phyloP scores from a whole-genome alignment of 2,888 invertebrate species.

The Copidosoma aretas region DNA sequence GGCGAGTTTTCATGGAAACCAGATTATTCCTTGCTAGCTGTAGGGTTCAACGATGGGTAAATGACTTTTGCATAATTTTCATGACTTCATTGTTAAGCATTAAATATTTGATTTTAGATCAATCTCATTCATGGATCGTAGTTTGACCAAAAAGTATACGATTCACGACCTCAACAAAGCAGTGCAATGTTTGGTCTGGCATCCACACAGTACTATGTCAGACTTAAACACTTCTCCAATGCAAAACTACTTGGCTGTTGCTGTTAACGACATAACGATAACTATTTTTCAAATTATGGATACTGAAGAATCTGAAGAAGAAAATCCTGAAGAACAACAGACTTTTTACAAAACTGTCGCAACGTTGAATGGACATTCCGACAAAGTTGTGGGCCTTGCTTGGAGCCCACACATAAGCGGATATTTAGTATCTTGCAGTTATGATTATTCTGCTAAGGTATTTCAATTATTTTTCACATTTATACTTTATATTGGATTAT shows the following conservation, averaged over 20 bases:
- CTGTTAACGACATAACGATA: slow-evolving; percentile 65
- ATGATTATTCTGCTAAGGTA: slow-evolving; percentile 75
- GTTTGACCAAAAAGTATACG: slow-evolving; percentile 47
- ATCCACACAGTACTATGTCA: slow-evolving; percentile 71
- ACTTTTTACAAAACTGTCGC: slow-evolving; percentile 54
- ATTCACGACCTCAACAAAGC: slow-evolving; percentile 68
- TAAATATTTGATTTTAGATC: slow-evolving; percentile 47
- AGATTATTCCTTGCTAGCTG: slow-evolving; percentile 67
- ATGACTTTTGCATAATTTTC: slow-evolving; percentile 33
- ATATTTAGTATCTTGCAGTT: slow-evolving; percentile 72
- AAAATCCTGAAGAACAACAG: slow-evolving; percentile 1
- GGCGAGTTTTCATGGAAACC: slow-evolving; percentile 71
- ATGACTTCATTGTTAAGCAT: neutral
- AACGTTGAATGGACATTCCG: slow-evolving; percentile 65
- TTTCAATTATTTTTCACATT: slow-evolving; percentile 32
- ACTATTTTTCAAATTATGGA: slow-evolving; percentile 64
- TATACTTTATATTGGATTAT: neutral
- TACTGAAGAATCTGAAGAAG: slow-evolving; percentile 21
- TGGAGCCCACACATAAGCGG: slow-evolving; percentile 77
- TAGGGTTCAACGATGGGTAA: slow-evolving; percentile 72
- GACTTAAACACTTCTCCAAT: slow-evolving; percentile 67
- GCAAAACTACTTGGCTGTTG: slow-evolving; percentile 71
- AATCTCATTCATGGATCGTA: slow-evolving; percentile 49
- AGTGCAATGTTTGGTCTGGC: slow-evolving; percentile 75
- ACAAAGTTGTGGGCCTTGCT: slow-evolving; percentile 66